These are phyloP conservation scores for Polymixis lichenea DNA, from an alignment of 2,888 invertebrate species.

Conservation along the genomic window DNA sequence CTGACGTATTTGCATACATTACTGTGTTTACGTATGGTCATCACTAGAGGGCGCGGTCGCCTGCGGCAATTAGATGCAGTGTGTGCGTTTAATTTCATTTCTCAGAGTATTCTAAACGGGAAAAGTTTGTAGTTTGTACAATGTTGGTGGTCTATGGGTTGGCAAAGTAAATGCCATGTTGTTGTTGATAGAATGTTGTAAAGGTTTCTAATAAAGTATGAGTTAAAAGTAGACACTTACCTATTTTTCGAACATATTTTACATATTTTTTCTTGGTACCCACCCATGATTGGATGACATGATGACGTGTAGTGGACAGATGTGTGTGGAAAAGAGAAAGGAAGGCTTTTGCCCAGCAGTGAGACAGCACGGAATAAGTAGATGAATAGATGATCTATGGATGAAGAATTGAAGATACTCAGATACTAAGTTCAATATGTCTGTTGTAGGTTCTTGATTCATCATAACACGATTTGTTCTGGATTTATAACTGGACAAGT, in stretches of 20 bases:
- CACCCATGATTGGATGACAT: background rate
- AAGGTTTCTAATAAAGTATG: background rate
- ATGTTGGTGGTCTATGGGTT: constrained; percentile 71
- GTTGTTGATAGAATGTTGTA: background rate
- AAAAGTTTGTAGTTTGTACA: constrained; percentile 56
- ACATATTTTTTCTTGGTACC: no score
- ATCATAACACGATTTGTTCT: background rate
- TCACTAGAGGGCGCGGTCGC: constrained; percentile 69
- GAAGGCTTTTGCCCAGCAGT: background rate
- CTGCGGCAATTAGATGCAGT: constrained; percentile 73
- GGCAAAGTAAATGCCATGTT: background rate
- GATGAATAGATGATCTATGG: background rate
- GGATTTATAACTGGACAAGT: background rate
- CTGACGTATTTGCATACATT: constrained; percentile 73
- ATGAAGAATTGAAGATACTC: background rate
- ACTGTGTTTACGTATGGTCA: constrained; percentile 60
- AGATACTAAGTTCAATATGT: background rate
- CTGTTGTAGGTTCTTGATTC: no score
- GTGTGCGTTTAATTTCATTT: constrained; percentile 65
- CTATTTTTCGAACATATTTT: no score
- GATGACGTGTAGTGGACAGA: background rate
- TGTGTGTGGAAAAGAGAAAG: background rate
- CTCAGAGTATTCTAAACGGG: constrained; percentile 34
- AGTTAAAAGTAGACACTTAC: no score
- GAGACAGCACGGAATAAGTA: background rate